Percentiles rank a stretch among this genome's conserved stretches.
phyloP scores from a whole-genome alignment of 2,797 vertebrate genomes.

The Premnoplex brunnescens region DNA sequence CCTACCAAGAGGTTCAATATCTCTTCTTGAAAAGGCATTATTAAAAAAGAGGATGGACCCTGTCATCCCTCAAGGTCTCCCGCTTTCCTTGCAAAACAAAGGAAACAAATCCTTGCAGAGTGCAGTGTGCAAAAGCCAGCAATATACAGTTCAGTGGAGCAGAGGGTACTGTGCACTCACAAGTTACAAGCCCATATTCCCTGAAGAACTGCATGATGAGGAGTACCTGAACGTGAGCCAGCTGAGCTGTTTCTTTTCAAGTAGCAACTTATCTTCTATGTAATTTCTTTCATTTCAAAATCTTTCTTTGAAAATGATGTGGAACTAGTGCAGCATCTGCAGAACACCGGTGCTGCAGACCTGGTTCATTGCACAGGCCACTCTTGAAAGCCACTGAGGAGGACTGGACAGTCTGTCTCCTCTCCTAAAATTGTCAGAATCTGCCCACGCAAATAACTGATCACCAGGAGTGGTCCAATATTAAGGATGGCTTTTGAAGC shows the following conservation, averaged over 20 bases:
- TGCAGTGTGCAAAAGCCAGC: fast-evolving
- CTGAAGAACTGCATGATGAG: background rate
- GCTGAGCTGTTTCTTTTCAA: background rate
- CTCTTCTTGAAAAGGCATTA: background rate
- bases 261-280: background rate
- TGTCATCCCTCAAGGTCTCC: background rate
- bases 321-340: background rate
- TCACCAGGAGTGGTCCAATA: background rate
- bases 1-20: background rate
- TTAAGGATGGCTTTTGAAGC: background rate
- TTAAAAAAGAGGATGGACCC: background rate
- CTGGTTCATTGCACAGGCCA: background rate
- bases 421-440: background rate
- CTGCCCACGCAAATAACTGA: background rate
- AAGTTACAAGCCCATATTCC: background rate
- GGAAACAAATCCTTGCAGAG: background rate
- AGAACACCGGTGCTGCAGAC: background rate
- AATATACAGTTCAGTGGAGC: background rate
- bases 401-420: background rate
- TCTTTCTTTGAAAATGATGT: background rate
- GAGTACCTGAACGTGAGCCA: background rate
- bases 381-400: background rate
- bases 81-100: background rate
- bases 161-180: background rate
- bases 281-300: background rate